Conservation (phyloP, 1,140 invertebrate species). For the Limonius californicus region DNA sequence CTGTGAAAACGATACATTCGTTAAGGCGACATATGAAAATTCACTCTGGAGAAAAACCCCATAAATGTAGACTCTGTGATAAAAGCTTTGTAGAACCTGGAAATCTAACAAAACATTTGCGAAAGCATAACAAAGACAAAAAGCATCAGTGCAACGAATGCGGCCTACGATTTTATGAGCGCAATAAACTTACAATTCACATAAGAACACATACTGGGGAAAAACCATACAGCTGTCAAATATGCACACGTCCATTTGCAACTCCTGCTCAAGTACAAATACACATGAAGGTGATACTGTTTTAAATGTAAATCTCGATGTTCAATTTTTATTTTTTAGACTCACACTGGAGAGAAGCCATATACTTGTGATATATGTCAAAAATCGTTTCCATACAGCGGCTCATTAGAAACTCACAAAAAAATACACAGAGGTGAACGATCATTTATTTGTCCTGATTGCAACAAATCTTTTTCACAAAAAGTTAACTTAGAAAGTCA, state of each 20-base stretch:
- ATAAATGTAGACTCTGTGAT: conserved; percentile 59
- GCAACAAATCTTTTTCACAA: conserved; percentile 23
- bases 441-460: conserved; percentile 22
- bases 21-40: conserved; percentile 53
- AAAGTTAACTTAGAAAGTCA: conserved; percentile 24
- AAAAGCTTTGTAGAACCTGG: conserved; percentile 57
- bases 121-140: conserved; percentile 21
- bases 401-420: conserved; percentile 24
- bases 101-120: conserved; percentile 23
- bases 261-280: conserved; percentile 15
- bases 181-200: conserved; percentile 20
- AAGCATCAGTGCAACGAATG: conserved; percentile 23
- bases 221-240: conserved; percentile 18
- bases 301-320: not conserved
- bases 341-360: conserved; percentile 22
- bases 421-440: conserved; percentile 24
- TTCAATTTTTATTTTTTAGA: conserved; percentile 5
- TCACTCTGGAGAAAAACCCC: conserved; percentile 57
- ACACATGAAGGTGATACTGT: conserved; percentile 15
- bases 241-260: conserved; percentile 19
- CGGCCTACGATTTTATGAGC: conserved; percentile 17
- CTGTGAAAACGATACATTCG: conserved; percentile 22
- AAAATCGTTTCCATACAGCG: conserved; percentile 22
- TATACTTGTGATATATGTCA: conserved; percentile 21
- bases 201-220: conserved; percentile 24